Evolutionary conservation across 1,140 invertebrate genomes (phyloP), one percentile per base, ranked within the genome.

Genomic region (Lanistes nyassanus): DNA sequence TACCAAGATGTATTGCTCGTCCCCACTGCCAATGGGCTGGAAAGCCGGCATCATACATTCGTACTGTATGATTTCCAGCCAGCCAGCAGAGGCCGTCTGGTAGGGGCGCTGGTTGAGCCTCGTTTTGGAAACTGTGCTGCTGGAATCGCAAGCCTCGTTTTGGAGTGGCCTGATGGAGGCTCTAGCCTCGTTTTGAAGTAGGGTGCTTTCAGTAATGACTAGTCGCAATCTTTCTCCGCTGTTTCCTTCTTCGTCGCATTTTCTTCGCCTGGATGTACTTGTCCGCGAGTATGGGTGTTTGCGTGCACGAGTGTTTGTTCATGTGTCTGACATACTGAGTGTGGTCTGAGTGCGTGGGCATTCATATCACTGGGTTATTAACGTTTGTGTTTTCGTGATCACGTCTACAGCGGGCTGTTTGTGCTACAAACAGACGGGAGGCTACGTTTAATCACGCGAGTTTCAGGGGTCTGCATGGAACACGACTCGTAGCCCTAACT

Each of bases 41-140:
- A 60, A 60, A 60, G 56, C 56, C 56, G 56, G 56, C 23, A 60
- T n/a, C 56, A 60, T 60, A 60, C 56, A 60, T 60, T 60, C 9
- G 23, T 26, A 60, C n/a, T 60, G 56, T 31, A 23, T 4, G 56
- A n/a, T n/a, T 60, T n/a, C 29, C 29, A 60, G 56, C n/a, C 56
- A 60, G 56, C n/a, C n/a, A 60, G 9, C 13, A 26, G 56, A 9
- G 11, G 23, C 11, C 29, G 51, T 13, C 51, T 13, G 51, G 51
- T 13, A 53, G 51, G 51, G 51, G 13, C 13, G 51, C 23, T 23
- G 23, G 51, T 13, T 53, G 51, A 13, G 51, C 23, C 23, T 13
- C 23, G 51, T 53, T 13, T 53, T 13, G 51, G 23, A 23, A 53
- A 53, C 13, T 13, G 51, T 13, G 51, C 13, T 53, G 51, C 13